Evolutionary conservation across 1,140 invertebrate species (phyloP).

Genomic region (Lamellibrachia luymesi): DNA sequence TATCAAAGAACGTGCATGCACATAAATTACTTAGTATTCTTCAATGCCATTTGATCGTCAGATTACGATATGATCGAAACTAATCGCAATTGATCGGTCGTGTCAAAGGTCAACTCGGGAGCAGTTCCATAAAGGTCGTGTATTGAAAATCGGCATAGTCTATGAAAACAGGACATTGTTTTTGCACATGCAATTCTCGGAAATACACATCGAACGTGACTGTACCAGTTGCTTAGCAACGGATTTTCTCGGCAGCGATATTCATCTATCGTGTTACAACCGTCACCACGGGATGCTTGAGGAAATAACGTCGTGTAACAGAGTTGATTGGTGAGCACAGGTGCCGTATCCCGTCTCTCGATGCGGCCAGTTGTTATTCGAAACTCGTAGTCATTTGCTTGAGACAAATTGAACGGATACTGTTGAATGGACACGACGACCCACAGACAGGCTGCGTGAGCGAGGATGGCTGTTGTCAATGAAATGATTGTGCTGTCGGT

Average conservation of each 20-base stretch:
- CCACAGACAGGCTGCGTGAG: neutral
- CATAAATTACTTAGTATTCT: neutral
- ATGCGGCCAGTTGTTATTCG: too few species aligned
- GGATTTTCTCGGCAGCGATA: neutral
- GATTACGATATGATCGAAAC: neutral
- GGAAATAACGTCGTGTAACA: neutral
- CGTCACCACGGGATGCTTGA: neutral
- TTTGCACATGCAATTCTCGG: neutral
- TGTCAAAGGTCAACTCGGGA: neutral
- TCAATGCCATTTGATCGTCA: neutral
- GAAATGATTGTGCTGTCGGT: neutral
- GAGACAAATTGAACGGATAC: neutral
- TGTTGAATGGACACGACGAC: neutral
- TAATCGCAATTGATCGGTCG: neutral
- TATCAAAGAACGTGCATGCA: neutral
- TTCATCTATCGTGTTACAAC: neutral
- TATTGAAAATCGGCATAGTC: neutral
- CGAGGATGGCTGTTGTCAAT: neutral
- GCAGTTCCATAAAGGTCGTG: neutral
- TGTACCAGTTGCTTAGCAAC: neutral
- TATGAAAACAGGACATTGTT: neutral
- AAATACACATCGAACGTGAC: neutral
- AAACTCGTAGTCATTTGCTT: neutral
- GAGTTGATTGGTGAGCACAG: neutral
- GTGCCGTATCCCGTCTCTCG: too few species aligned